Evolutionary conservation across 2,888 invertebrate genomes (phyloP).

Genomic region (Bellardia bayeri): DNA sequence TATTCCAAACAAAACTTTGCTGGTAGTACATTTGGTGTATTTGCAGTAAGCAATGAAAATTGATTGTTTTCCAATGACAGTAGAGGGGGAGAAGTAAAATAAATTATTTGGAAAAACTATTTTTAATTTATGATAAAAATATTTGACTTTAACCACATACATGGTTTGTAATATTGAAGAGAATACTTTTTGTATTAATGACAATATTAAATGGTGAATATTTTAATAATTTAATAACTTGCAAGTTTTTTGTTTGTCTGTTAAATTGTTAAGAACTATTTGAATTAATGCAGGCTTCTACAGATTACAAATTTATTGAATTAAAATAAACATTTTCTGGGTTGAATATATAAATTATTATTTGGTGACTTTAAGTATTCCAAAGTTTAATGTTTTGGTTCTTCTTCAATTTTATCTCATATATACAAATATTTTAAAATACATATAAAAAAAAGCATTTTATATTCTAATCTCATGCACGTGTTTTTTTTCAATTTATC

Average conservation of each 20-base stretch:
- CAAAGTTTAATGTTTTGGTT: no score
- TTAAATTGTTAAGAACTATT: background rate
- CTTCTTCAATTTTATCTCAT: no score
- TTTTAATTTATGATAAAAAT: constrained; percentile 36
- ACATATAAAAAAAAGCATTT: background rate
- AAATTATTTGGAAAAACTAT: constrained; percentile 49
- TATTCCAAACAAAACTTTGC: background rate
- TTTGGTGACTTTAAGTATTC: no score
- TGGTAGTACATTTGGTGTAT: background rate
- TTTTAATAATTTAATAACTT: background rate
- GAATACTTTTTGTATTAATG: background rate
- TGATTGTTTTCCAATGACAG: constrained; percentile 16
- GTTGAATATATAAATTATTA: no score
- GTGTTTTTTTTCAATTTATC: background rate
- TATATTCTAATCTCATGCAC: background rate
- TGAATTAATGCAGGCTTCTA: no score
- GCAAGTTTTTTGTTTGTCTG: background rate
- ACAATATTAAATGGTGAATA: background rate
- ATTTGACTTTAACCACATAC: background rate
- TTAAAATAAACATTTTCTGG: no score
- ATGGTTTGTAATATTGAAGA: background rate
- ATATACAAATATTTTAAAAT: background rate
- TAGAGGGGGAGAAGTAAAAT: background rate
- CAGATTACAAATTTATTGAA: no score
- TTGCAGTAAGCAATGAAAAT: constrained; percentile 36